Percentiles rank a stretch among this genome's conserved stretches.
Conservation (phyloP, 2,113 vertebrate genomes). For the Serinus canaria region DNA sequence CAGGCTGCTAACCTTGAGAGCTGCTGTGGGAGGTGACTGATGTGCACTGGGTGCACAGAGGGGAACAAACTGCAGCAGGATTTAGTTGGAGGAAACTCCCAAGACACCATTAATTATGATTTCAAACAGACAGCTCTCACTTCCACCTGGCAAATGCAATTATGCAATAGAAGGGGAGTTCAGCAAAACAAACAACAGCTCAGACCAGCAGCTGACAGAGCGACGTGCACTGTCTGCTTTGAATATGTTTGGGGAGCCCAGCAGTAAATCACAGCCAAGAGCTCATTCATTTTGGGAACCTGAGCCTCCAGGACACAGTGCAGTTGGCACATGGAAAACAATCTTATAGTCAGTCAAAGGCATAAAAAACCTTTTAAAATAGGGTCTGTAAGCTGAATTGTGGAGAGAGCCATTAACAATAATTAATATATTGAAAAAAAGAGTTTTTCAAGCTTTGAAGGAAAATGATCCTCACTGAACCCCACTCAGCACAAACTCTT, state of each 20-base stretch:
- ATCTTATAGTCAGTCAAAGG: neutral
- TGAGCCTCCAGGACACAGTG: neutral
- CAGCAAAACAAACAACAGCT: constrained; percentile 25
- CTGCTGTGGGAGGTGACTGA: neutral
- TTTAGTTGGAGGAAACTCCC: neutral
- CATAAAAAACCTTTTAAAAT: neutral
- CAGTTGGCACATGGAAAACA: neutral
- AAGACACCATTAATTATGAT: neutral
- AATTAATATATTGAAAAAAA: neutral
- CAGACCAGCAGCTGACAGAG: neutral
- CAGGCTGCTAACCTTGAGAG: constrained; percentile 23
- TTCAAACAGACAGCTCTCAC: constrained; percentile 8
- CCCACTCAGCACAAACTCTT: neutral
- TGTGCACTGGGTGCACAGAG: neutral
- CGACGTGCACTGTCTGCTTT: neutral
- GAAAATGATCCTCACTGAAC: neutral
- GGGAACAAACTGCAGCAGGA: neutral
- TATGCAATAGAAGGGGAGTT: neutral
- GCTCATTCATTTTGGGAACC: neutral
- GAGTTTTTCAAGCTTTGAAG: neutral
- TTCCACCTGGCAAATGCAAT: constrained; percentile 21
- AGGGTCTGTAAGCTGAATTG: neutral
- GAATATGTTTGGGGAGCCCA: neutral
- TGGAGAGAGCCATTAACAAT: neutral
- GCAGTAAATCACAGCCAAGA: neutral